Conservation (phyloP, 2,113 vertebrate species). For the Delphinapterus leucas region DNA sequence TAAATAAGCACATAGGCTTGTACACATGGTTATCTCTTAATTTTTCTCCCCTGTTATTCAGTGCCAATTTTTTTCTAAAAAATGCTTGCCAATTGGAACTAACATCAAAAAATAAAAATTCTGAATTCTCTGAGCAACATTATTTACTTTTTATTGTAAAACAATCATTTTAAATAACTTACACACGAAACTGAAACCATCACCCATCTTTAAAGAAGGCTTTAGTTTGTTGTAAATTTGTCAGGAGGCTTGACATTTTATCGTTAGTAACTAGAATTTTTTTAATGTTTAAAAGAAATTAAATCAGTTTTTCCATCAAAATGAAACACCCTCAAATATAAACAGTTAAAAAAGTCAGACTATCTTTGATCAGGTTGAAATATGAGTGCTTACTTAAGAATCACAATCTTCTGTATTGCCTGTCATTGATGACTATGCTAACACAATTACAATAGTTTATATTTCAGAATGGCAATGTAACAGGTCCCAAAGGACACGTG, state of each 20-base stretch:
- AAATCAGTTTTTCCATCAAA: not conserved
- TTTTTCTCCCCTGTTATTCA: not conserved
- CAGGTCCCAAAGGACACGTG: conserved; percentile 16
- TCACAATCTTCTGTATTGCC: not conserved
- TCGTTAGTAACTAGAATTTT: not conserved
- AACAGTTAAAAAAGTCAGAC: conserved; percentile 20
- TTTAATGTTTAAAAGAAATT: not conserved
- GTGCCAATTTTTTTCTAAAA: not conserved
- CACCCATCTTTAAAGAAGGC: not conserved
- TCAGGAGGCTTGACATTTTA: not conserved
- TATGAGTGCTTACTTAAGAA: conserved; percentile 3
- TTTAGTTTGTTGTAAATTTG: not conserved
- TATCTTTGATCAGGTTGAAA: not conserved
- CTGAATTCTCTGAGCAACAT: not conserved
- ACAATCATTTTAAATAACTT: not conserved
- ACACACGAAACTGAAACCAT: not conserved
- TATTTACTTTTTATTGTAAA: not conserved
- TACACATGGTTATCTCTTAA: not conserved
- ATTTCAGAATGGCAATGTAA: conserved; percentile 40
- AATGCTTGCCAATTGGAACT: not conserved
- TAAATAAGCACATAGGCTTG: not conserved
- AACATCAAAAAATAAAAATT: not conserved
- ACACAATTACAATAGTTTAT: conserved; percentile 56
- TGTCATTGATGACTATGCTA: conserved; percentile 15
- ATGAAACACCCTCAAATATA: not conserved